phyloP scores from a whole-genome alignment of 2,113 vertebrate species.

The Serinus canaria region DNA sequence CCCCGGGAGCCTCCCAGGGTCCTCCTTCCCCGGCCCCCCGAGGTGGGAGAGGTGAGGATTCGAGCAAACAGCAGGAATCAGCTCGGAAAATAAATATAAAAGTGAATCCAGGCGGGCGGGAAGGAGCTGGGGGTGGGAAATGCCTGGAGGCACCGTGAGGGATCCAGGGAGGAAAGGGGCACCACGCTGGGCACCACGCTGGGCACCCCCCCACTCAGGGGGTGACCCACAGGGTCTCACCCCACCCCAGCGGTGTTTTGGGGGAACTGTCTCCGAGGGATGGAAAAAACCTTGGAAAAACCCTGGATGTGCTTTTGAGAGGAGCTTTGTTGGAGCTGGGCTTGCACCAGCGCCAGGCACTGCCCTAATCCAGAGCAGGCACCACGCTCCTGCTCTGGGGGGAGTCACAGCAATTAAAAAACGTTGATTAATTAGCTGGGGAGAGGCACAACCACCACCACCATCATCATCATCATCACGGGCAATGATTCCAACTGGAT shows the following conservation, averaged over 20 bases:
- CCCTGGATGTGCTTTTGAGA: neutral
- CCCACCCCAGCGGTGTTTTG: neutral
- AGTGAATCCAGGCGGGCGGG: neutral
- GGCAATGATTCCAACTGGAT: fast-evolving
- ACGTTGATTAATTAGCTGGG: fast-evolving
- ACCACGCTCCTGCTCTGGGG: fast-evolving
- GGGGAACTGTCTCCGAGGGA: neutral
- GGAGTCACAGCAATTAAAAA: neutral
- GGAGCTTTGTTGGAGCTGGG: neutral
- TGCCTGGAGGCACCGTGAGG: neutral
- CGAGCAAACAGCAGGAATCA: neutral
- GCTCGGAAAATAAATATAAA: neutral
- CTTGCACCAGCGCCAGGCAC: neutral
- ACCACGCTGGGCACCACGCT: neutral
- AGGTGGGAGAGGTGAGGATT: neutral
- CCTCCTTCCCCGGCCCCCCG: fast-evolving
- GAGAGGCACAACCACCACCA: neutral
- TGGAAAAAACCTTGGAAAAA: neutral
- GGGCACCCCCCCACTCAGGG: neutral
- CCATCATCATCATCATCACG: neutral
- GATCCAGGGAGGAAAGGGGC: fast-evolving
- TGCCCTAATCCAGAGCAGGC: neutral
- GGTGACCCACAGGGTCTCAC: neutral
- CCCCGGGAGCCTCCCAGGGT: neutral
- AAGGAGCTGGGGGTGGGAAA: neutral